A percentile compares a stretch with the other conserved stretches of the same genome.
phyloP scores from a whole-genome alignment of 2,113 vertebrate genomes.

The Zosterops lateralis region DNA sequence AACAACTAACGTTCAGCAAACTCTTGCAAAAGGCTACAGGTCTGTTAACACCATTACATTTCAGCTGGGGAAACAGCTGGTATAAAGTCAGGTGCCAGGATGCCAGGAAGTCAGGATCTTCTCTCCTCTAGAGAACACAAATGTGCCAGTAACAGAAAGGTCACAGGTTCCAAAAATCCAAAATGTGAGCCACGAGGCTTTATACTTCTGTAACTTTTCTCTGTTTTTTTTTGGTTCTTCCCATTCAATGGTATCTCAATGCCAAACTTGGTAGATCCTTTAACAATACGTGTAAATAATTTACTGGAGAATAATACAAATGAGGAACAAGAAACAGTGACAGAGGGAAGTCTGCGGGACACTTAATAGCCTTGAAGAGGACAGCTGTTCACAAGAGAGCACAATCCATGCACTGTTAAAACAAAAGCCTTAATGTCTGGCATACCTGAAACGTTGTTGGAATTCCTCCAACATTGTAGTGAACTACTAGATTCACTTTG shows the following conservation, averaged over 20 bases:
- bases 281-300: slow-evolving; percentile 17
- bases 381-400: slow-evolving; percentile 30
- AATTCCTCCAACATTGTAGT: slow-evolving; percentile 88
- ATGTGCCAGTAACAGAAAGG: background rate
- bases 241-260: background rate
- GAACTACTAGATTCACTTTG: slow-evolving; percentile 87
- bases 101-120: background rate
- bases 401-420: slow-evolving; percentile 27
- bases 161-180: accelerated
- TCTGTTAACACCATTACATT: background rate
- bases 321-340: slow-evolving; percentile 12
- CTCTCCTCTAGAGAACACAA: background rate
- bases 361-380: slow-evolving; percentile 37
- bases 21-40: background rate
- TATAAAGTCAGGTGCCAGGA: background rate
- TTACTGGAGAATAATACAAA: slow-evolving; percentile 27
- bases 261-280: background rate
- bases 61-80: background rate
- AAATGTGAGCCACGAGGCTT: accelerated
- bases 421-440: slow-evolving; percentile 37
- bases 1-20: background rate
- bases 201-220: background rate
- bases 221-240: slow-evolving; percentile 8
- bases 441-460: slow-evolving; percentile 89
- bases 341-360: background rate